Base-by-base conservation (phyloP, 1,140 invertebrate genomes). In the Latrodectus geometricus region DNA sequence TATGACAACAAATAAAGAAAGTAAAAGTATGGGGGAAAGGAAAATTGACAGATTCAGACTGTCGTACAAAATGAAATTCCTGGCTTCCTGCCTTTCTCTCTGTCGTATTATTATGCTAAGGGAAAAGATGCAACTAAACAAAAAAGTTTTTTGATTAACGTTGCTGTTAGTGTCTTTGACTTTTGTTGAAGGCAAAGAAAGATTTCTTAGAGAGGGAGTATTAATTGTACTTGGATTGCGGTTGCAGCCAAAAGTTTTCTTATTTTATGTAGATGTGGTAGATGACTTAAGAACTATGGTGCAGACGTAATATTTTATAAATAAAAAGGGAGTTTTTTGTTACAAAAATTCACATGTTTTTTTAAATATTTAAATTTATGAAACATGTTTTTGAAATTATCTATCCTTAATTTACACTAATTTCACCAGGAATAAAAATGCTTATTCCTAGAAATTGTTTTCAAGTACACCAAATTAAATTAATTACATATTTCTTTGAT, bases 31-130 rank as follows among this genome's bases (percentile, higher is more conserved):
- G 11, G 20, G 20, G 20, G 68, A n/a, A 69, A 11, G 20, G 21
- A 69, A 69, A 69, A 69, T 69, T 69, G 68, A 21, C 17, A 69
- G 21, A 23, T 69, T 23, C 17, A 20, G 68, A 61, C 54, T 61
- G 54, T 61, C 54, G 76, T 66, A 65, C 14, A 65, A 78, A 78
- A 78, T 78, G 76, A 78, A 78, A 78, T 78, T 78, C 76, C 61
- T 78, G 76, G 76, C 76, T n/a, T 15, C 15, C 15, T 78, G 76
- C 76, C 76, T 78, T 48, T 65, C 23, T 66, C 54, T 65, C 65
- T 78, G 15, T 15, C 11, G 15, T 56, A 78, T 65, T 78, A 78
- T 78, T 78, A 78, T 78, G 76, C 23, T 56, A 78, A 78, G 52
- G 23, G 9, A 76, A 56, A 76, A 54, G 21, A 78, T 56, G 20